phyloP scores from a whole-genome alignment of 2,797 vertebrate species.

The Anguilla obscura region DNA sequence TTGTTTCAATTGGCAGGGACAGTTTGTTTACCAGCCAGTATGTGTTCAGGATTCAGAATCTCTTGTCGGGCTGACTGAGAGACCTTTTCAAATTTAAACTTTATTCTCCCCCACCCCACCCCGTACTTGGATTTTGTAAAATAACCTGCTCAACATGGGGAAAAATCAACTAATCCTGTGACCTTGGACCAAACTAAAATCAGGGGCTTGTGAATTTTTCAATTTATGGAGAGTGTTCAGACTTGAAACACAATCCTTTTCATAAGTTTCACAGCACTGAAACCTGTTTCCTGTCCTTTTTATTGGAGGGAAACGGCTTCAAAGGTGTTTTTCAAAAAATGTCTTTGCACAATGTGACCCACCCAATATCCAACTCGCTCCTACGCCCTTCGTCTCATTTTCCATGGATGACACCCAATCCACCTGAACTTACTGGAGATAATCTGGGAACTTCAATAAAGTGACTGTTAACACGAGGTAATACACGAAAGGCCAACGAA shows the following conservation, averaged over 20 bases:
- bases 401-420: too few relatives aligned
- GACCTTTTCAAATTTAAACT: background rate
- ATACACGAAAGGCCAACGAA: too few relatives aligned
- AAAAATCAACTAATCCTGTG: background rate
- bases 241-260: too few relatives aligned
- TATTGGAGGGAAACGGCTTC: background rate
- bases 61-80: background rate
- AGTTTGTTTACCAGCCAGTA: background rate
- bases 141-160: background rate
- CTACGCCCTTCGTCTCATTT: too few relatives aligned
- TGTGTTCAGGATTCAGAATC: background rate
- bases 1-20: background rate
- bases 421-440: too few relatives aligned
- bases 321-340: background rate
- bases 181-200: background rate
- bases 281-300: too few relatives aligned
- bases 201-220: background rate
- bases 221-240: background rate
- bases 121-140: background rate
- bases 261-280: too few relatives aligned
- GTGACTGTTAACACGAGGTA: too few relatives aligned
- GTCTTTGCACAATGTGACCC: background rate
- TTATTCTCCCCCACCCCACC: background rate
- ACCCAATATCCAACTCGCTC: too few relatives aligned
- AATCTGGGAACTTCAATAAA: too few relatives aligned